Conservation (phyloP, 2,888 invertebrate species). For the Vanessa cardui region DNA sequence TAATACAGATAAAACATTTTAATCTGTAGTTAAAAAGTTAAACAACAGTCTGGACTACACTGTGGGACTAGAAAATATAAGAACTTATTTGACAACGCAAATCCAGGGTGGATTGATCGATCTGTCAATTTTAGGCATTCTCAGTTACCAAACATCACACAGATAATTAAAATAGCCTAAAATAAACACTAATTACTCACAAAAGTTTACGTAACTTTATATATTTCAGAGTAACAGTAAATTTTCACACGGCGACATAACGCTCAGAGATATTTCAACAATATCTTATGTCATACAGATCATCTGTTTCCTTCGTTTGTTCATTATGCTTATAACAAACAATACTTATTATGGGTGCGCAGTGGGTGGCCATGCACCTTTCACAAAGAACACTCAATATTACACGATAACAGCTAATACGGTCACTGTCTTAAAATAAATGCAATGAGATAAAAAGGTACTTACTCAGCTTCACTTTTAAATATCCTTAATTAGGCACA, state of each 20-base stretch:
- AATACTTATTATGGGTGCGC: constrained; percentile 35
- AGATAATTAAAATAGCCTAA: too few species aligned
- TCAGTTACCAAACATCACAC: too few species aligned
- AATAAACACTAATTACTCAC: too few species aligned
- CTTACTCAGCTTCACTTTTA: too few species aligned
- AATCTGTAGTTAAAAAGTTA: too few species aligned
- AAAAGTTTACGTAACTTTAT: too few species aligned
- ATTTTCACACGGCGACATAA: neutral
- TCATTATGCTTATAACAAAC: constrained; percentile 20
- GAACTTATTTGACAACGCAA: too few species aligned
- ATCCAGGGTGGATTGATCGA: too few species aligned
- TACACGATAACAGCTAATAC: constrained; percentile 35
- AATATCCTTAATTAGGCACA: too few species aligned
- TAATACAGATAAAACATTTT: constrained; percentile 24
- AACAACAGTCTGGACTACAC: too few species aligned
- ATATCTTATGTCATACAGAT: constrained; percentile 1
- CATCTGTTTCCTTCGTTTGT: constrained; percentile 12
- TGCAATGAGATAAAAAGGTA: neutral
- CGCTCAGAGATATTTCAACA: neutral
- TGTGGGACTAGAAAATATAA: too few species aligned
- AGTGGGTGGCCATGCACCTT: constrained; percentile 70
- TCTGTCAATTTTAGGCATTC: too few species aligned
- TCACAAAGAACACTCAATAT: constrained; percentile 58
- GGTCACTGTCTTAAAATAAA: constrained; percentile 1
- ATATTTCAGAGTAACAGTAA: neutral